Evolutionary conservation across 1,140 invertebrate genomes (phyloP).

Genomic region (Brachionus asplanchnoidis): DNA sequence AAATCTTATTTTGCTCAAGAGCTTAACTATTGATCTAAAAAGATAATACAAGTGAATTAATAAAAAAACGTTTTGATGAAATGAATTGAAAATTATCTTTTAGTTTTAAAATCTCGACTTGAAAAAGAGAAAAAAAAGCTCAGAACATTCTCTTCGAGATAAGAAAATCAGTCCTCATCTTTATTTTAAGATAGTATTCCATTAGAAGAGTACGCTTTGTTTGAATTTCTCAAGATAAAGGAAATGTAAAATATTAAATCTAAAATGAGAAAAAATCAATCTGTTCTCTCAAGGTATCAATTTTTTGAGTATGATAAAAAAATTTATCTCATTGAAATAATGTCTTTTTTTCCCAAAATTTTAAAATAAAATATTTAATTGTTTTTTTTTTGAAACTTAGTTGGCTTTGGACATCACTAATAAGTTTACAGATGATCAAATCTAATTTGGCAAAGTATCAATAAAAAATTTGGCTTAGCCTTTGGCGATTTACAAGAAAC

Average conservation of each 20-base stretch:
- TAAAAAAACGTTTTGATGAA: background rate
- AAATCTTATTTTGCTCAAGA: background rate
- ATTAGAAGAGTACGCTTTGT: background rate
- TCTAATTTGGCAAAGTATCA: background rate
- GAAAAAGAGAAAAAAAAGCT: background rate
- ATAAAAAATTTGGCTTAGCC: background rate
- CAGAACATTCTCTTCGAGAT: background rate
- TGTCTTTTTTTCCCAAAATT: background rate
- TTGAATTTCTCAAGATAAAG: background rate
- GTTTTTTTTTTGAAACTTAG: background rate
- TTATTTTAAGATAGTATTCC: background rate
- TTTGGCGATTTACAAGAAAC: background rate
- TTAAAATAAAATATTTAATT: background rate
- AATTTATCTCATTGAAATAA: background rate
- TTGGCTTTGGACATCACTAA: background rate
- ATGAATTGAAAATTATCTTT: background rate
- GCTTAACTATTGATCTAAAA: background rate
- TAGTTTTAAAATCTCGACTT: background rate
- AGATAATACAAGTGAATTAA: background rate
- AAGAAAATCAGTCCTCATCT: background rate
- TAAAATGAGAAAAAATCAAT: background rate
- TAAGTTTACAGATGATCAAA: background rate
- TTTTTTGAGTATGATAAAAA: background rate
- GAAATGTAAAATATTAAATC: background rate
- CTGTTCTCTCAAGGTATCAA: background rate